Evolutionary conservation across 2,888 invertebrate species (phyloP).

Genomic region (Chymomyza fuscimana): DNA sequence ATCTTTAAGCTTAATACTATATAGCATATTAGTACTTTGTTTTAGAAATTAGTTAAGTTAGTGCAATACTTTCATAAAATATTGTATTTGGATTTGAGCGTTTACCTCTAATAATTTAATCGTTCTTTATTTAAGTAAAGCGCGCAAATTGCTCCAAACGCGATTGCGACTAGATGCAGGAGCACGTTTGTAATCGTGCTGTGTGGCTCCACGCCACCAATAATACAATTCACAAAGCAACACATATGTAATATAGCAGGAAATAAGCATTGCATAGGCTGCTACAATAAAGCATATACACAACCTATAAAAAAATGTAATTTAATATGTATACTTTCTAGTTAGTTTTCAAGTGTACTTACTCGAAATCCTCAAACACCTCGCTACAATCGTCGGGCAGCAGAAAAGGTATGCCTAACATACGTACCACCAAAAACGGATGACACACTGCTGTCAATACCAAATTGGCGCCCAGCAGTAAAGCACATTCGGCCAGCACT

Average conservation of each 20-base stretch:
- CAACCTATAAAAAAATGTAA: conserved; percentile 79
- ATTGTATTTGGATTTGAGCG: neutral
- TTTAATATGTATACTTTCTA: neutral
- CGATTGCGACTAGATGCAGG: conserved; percentile 60
- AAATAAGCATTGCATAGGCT: conserved; percentile 81
- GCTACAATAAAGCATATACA: conserved; percentile 83
- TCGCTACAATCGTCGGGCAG: conserved; percentile 92
- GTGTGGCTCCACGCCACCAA: conserved; percentile 81
- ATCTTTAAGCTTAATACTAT: neutral
- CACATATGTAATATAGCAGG: conserved; percentile 80
- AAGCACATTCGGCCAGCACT: conserved; percentile 83
- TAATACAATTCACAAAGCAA: conserved; percentile 80
- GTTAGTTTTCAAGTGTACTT: conserved; percentile 77
- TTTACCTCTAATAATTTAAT: neutral
- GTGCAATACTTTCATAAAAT: conserved; percentile 6
- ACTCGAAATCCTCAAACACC: conserved; percentile 89
- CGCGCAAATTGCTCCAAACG: conserved; percentile 69
- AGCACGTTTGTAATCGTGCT: conserved; percentile 80
- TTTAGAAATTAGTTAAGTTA: neutral
- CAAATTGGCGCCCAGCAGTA: conserved; percentile 88
- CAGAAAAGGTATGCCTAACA: conserved; percentile 81
- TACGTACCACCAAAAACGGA: conserved; percentile 81
- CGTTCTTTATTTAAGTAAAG: conserved; percentile 58
- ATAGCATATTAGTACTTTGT: neutral
- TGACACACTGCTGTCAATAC: conserved; percentile 92